Percentiles rank a stretch among this genome's conserved stretches.
phyloP scores from a whole-genome alignment of 2,888 invertebrate genomes.

The Pocota personata region DNA sequence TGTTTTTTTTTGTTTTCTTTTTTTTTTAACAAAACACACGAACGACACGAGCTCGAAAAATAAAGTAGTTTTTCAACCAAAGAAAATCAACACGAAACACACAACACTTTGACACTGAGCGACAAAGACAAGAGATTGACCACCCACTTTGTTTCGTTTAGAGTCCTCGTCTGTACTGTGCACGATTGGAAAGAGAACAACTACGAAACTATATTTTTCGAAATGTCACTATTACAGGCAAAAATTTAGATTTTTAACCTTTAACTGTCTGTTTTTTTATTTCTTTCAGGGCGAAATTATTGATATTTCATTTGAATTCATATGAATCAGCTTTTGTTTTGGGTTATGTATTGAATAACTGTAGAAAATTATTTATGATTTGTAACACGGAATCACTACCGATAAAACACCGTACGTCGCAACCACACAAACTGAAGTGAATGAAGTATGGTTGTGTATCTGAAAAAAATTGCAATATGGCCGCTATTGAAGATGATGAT shows the following conservation, averaged over 20 bases:
- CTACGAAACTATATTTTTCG: background rate
- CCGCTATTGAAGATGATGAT: background rate
- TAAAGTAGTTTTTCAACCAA: background rate
- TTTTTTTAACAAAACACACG: constrained; percentile 11
- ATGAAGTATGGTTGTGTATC: constrained; percentile 20
- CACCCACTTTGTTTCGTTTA: background rate
- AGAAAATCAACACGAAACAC: constrained; percentile 28
- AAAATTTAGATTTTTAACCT: background rate
- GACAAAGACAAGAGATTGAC: constrained; percentile 8
- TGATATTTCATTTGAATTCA: background rate
- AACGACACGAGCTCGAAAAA: constrained; percentile 6
- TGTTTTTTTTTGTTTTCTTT: background rate
- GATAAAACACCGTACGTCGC: constrained; percentile 3
- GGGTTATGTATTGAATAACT: background rate
- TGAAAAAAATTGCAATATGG: constrained; percentile 27
- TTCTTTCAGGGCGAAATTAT: background rate
- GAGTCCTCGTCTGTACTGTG: background rate
- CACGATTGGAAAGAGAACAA: constrained; percentile 14
- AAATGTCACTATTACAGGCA: constrained; percentile 18
- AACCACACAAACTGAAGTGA: constrained; percentile 28
- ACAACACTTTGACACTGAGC: constrained; percentile 33
- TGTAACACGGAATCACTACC: background rate
- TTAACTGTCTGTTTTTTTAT: background rate
- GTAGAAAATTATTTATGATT: background rate
- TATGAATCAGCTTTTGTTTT: background rate